Base-by-base conservation (phyloP, 1,140 invertebrate genomes). In the Lasioglossum albipes region DNA sequence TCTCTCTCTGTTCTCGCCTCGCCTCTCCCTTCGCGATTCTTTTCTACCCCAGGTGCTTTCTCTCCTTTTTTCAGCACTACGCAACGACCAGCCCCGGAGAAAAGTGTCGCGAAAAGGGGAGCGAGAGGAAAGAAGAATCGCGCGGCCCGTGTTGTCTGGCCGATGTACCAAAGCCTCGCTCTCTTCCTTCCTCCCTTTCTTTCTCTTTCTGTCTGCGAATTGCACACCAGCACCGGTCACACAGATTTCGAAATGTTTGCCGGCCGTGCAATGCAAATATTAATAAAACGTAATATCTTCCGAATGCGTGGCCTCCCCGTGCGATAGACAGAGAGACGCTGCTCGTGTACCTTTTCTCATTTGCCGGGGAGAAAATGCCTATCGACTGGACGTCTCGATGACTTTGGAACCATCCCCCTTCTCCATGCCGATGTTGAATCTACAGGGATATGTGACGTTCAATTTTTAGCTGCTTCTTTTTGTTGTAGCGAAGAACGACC, bases 241-340 rank as follows among this genome's bases (percentile, higher is more conserved):
- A 79, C 80, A 76, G 80, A 86, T 88, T 83, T 81, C 67, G 83
- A 62, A 87, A 86, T 86, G 81, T 86, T 83, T 79, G 61, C 81
- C 78, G 36, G 31, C 72, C 82, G 71, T 74, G 81, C 65, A 80
- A 66, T 71, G 82, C 82, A 89, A 89, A 88, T 88, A 87, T 86
- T 89, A 89, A 87, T 89, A 87, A 89, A 89, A 86, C 75, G 86
- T 83, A 85, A 88, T 88, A 87, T 85, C 79, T 82, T 75, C 68
- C 84, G 71, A 85, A 83, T 87, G 80, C 75, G 76, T 79, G 72
- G 41, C 66, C 52, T n/a, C 22, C 31, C 52, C 42, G 10, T 52
- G 69, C 66, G 66, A 64, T 57, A 69, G 73, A 75, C 57, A 49
- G 70, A 64, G 12, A 45, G 20, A 13, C 52, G 5, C 16, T 16